Conservation (phyloP, 2,113 vertebrate species). For the Oreochromis niloticus region DNA sequence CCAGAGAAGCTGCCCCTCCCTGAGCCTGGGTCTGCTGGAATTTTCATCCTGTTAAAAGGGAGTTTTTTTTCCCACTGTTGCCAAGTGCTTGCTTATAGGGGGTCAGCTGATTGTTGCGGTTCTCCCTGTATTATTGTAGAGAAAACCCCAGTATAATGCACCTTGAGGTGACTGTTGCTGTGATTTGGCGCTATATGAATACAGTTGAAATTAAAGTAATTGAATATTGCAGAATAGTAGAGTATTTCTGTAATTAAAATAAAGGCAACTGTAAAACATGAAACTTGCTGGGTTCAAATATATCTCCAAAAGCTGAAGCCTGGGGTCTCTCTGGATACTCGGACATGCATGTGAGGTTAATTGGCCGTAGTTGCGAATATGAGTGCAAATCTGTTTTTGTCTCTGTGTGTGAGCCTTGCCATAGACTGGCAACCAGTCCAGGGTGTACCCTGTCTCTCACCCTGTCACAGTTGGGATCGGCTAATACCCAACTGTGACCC, state of each 20-base stretch:
- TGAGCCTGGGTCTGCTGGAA: not conserved
- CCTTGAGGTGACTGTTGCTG: not conserved
- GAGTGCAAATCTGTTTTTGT: not conserved
- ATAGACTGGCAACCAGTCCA: not conserved
- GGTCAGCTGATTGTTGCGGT: not conserved
- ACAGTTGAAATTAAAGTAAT: not conserved
- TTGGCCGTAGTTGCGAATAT: not conserved
- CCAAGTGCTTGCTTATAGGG: not conserved
- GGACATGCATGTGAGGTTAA: not conserved
- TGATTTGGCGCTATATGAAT: not conserved
- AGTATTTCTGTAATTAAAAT: not conserved
- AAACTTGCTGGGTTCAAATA: not conserved
- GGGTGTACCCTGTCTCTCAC: not conserved
- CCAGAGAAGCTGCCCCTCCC: not conserved
- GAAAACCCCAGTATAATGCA: not conserved
- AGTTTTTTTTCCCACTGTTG: not conserved
- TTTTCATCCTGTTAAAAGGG: not conserved
- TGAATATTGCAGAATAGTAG: not conserved
- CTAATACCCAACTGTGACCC: not conserved
- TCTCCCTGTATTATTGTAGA: not conserved
- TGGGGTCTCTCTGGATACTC: not conserved
- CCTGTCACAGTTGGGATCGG: not conserved
- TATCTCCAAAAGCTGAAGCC: not conserved
- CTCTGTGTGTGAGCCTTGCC: not conserved
- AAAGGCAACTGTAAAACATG: not conserved